These are phyloP conservation scores for Chinchilla lanigera DNA, from an alignment of 2,113 vertebrate species.

Conservation along the genomic window DNA sequence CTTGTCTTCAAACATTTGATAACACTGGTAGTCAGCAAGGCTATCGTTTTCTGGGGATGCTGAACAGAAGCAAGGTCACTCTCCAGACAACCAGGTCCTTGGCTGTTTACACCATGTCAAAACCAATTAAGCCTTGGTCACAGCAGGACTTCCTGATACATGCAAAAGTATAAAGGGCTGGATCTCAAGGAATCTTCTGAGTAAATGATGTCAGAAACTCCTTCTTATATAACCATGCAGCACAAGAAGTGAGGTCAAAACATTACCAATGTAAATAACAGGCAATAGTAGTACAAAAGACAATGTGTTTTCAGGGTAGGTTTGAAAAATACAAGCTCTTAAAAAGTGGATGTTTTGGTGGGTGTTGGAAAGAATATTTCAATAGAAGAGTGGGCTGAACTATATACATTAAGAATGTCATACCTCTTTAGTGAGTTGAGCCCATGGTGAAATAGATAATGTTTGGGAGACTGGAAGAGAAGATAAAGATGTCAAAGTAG, in stretches of 20 bases:
- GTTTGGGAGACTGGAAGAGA: neutral
- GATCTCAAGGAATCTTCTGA: neutral
- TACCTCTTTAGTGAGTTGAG: neutral
- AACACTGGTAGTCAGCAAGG: neutral
- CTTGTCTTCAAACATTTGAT: neutral
- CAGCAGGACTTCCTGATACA: neutral
- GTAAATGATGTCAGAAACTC: neutral
- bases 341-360: constrained; percentile 11
- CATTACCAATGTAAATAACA: neutral
- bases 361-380: neutral
- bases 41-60: neutral
- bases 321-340: constrained; percentile 1
- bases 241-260: neutral
- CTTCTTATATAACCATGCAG: neutral
- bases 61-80: neutral
- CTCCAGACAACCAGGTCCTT: neutral
- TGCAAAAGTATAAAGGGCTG: neutral
- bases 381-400: neutral
- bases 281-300: neutral
- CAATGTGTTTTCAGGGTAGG: neutral
- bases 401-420: neutral
- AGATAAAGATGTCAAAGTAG: neutral
- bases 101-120: neutral
- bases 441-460: neutral
- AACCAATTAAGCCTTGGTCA: neutral